phyloP scores from a whole-genome alignment of 2,113 vertebrate genomes.

The Atlantisia rogersi region DNA sequence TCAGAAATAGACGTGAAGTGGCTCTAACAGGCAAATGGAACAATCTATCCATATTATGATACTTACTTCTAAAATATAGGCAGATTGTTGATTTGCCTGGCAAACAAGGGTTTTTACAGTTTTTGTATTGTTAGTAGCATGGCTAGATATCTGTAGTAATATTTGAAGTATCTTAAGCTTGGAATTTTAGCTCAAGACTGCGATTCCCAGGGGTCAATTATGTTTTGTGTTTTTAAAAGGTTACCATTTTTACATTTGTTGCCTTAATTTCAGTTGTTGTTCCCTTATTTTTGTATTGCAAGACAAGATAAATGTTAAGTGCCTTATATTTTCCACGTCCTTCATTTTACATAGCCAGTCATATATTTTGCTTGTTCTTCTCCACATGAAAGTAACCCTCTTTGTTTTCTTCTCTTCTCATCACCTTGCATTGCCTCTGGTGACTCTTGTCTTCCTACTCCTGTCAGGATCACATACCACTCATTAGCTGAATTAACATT shows the following conservation, averaged over 20 bases:
- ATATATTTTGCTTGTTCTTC: not conserved
- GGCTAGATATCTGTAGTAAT: not conserved
- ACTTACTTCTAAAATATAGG: not conserved
- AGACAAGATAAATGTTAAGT: conserved; percentile 51
- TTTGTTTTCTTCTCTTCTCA: not conserved
- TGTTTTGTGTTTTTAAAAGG: not conserved
- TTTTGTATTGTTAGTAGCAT: conserved; percentile 1
- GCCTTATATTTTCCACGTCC: conserved; percentile 10
- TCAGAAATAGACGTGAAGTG: not conserved
- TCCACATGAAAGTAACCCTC: not conserved
- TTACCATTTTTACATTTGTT: conserved; percentile 24
- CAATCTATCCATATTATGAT: not conserved
- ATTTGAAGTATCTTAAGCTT: not conserved
- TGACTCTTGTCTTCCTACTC: not conserved
- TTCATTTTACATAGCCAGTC: conserved; percentile 9
- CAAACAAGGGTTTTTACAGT: not conserved
- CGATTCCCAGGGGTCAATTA: not conserved
- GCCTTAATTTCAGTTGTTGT: conserved; percentile 37
- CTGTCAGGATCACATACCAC: not conserved
- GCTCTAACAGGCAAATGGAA: not conserved
- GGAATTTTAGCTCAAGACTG: not conserved
- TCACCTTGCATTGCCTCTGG: not conserved
- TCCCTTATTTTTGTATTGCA: conserved; percentile 38
- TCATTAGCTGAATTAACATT: not conserved
- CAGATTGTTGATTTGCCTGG: not conserved